Conservation (phyloP, 2,797 vertebrate species). For the Darevskia nairensis region DNA sequence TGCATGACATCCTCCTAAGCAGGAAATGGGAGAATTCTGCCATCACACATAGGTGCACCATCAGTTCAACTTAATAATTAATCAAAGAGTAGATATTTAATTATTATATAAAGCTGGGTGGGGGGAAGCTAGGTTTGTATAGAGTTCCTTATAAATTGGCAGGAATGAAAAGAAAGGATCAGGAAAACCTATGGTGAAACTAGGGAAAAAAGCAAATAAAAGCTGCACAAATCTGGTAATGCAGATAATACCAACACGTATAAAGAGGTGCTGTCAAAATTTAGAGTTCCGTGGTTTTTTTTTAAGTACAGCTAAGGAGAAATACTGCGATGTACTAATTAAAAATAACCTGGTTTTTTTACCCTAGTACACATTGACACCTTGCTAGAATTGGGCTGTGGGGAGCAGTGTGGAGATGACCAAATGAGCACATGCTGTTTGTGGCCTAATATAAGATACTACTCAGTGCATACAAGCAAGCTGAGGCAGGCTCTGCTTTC, state of each 20-base stretch:
- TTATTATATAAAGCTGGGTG: constrained; percentile 11
- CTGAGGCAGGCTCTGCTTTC: not conserved
- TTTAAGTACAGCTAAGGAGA: not conserved
- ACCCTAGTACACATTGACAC: not conserved
- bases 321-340: not conserved
- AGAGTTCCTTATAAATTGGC: not conserved
- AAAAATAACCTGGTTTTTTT: not conserved
- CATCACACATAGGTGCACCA: not conserved
- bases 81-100: constrained; percentile 6
- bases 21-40: not conserved
- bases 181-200: not conserved
- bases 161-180: not conserved
- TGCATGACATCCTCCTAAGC: not conserved
- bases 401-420: too few relatives aligned
- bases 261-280: not conserved
- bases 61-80: constrained; percentile 11
- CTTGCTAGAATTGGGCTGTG: not conserved
- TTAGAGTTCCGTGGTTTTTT: not conserved
- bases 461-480: not conserved
- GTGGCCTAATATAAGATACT: not conserved
- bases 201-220: not conserved
- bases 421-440: not conserved
- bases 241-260: not conserved
- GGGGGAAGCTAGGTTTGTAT: not conserved
- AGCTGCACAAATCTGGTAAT: not conserved